Evolutionary conservation across 2,113 vertebrate species (phyloP).

Genomic region (Lampris incognitus): DNA sequence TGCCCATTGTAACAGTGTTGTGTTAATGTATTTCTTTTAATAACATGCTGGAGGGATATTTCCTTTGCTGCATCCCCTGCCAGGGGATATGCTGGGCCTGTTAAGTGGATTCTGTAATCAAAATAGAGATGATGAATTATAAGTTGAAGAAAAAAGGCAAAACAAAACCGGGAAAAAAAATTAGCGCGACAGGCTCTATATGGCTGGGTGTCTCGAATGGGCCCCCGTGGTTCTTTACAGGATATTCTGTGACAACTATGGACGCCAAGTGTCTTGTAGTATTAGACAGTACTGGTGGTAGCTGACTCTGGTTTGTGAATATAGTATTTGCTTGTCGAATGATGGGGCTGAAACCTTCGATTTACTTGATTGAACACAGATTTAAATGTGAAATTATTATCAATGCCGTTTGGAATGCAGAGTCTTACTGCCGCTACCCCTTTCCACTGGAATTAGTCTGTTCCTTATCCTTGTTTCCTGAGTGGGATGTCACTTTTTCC

Average conservation of each 20-base stretch:
- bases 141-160: conserved; percentile 37
- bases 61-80: conserved; percentile 51
- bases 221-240: conserved; percentile 2
- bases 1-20: conserved; percentile 64
- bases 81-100: conserved; percentile 44
- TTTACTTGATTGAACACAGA: conserved; percentile 1
- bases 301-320: neutral
- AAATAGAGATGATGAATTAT: conserved; percentile 58
- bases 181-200: conserved; percentile 19
- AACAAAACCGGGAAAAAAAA: conserved; percentile 32
- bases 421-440: neutral
- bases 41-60: conserved; percentile 59
- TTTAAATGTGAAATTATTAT: conserved; percentile 10
- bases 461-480: neutral
- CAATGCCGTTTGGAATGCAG: neutral
- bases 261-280: neutral
- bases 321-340: neutral
- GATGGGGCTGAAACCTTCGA: neutral
- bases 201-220: neutral
- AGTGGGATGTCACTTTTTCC: neutral
- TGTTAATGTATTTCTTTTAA: conserved; percentile 72
- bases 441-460: neutral
- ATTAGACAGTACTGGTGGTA: neutral
- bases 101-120: conserved; percentile 64
- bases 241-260: neutral